A percentile compares a stretch with the other conserved stretches of the same genome.
Conservation (phyloP, 2,888 invertebrate genomes). For the Hemistola chrysoprasaria region DNA sequence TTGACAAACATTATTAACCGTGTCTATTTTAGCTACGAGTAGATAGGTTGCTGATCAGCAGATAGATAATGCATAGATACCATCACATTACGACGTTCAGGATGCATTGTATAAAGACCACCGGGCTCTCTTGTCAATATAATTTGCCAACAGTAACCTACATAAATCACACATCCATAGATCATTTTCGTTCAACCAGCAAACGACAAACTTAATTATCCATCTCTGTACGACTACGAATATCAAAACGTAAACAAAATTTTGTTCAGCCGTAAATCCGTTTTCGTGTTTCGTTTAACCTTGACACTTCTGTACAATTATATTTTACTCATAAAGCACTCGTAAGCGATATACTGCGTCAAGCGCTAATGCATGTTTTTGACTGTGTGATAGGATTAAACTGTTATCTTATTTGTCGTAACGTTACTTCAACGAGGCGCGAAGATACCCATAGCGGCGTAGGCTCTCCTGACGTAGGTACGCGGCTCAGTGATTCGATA, state of each 20-base stretch:
- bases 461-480: constrained; percentile 35
- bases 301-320: constrained; percentile 52
- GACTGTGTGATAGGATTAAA: constrained; percentile 72
- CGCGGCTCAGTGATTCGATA: constrained; percentile 59
- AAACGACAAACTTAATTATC: constrained; percentile 7
- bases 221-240: constrained; percentile 11
- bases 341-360: constrained; percentile 42
- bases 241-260: constrained; percentile 23
- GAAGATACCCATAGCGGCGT: constrained; percentile 37
- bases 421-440: constrained; percentile 59
- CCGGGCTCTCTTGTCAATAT: too few species aligned
- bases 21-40: constrained; percentile 26
- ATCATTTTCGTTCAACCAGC: constrained; percentile 10
- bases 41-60: constrained; percentile 30
- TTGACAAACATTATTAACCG: constrained; percentile 28
- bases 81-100: constrained; percentile 9
- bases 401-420: constrained; percentile 70
- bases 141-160: neutral
- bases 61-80: constrained; percentile 26
- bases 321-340: constrained; percentile 47
- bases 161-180: constrained; percentile 2
- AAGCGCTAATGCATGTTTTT: constrained; percentile 72
- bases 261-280: constrained; percentile 31
- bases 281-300: constrained; percentile 46
- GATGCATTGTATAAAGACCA: too few species aligned